A percentile compares a stretch with the other conserved stretches of the same genome.
These are phyloP conservation scores for Lasioglossum leucozonium DNA, from an alignment of 2,888 invertebrate species.

Conservation along the genomic window DNA sequence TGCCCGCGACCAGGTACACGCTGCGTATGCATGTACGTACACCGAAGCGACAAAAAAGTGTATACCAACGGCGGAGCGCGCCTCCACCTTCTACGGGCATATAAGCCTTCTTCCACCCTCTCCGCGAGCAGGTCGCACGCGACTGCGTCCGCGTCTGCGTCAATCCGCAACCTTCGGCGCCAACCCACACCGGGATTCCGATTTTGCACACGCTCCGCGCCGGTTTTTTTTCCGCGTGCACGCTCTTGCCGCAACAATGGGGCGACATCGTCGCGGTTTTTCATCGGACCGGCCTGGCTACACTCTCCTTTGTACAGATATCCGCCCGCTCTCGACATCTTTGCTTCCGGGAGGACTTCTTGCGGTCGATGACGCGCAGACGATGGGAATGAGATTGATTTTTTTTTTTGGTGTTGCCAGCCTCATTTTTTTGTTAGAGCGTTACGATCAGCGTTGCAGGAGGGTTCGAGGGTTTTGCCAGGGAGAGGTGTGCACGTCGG, in stretches of 20 bases:
- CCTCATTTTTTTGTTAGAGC: too few species aligned
- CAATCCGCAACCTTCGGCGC: conserved; percentile 46
- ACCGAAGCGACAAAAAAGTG: conserved; percentile 42
- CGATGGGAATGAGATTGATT: neutral
- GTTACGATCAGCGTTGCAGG: too few species aligned
- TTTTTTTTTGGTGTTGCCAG: too few species aligned
- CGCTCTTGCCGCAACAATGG: conserved; percentile 12
- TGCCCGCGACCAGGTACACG: neutral
- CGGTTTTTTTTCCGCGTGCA: conserved; percentile 1
- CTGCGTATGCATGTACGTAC: neutral
- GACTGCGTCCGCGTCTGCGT: conserved; percentile 36
- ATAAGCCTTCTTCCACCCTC: conserved; percentile 7
- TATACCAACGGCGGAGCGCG: conserved; percentile 34
- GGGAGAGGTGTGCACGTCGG: too few species aligned
- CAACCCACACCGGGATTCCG: conserved; percentile 25
- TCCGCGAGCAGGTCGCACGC: conserved; percentile 12
- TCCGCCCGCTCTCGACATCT: neutral
- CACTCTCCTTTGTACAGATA: neutral
- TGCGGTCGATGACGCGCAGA: neutral
- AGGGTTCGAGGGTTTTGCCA: too few species aligned
- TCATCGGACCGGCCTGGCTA: neutral
- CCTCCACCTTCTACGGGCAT: conserved; percentile 47
- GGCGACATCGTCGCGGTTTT: neutral
- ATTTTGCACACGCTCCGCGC: neutral
- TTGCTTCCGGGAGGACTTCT: neutral